Conservation (phyloP, 2,113 vertebrate species). For the Dasyornis broadbenti region DNA sequence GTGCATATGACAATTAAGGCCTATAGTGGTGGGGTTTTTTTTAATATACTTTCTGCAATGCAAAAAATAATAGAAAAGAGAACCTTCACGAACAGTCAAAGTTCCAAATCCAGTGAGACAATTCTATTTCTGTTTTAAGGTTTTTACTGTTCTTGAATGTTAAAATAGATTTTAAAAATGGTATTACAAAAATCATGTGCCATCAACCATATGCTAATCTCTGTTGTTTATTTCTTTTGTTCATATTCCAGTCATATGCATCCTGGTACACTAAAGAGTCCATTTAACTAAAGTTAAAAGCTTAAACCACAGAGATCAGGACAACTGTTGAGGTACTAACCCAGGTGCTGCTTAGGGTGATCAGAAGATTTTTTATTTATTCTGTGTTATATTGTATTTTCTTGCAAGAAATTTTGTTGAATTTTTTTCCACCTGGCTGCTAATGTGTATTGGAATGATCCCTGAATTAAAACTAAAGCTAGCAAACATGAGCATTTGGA, state of each 20-base stretch:
- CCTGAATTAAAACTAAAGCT: neutral
- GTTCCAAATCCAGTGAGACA: constrained; percentile 62
- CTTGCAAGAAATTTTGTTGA: neutral
- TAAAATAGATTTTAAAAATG: constrained; percentile 41
- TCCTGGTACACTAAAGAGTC: constrained; percentile 62
- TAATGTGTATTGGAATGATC: neutral
- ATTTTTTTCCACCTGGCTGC: neutral
- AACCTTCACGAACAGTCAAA: neutral
- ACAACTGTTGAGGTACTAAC: constrained; percentile 66
- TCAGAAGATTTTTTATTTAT: constrained; percentile 1
- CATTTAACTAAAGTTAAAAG: constrained; percentile 73
- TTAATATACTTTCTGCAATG: constrained; percentile 24
- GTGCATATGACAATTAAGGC: constrained; percentile 70
- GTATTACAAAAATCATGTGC: constrained; percentile 11
- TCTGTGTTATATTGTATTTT: constrained; percentile 8
- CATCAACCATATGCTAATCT: constrained; percentile 58
- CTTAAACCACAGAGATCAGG: constrained; percentile 64
- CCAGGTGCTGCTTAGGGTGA: neutral
- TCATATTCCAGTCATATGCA: constrained; percentile 59
- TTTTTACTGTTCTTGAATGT: constrained; percentile 61
- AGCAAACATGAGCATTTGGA: neutral
- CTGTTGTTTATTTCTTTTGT: constrained; percentile 68
- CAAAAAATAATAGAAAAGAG: constrained; percentile 39
- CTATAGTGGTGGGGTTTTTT: neutral
- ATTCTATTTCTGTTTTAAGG: constrained; percentile 49